A percentile compares a stretch with the other conserved stretches of the same genome.
Evolutionary conservation across 2,113 vertebrate genomes (phyloP).

Genomic region (Antennarius striatus): DNA sequence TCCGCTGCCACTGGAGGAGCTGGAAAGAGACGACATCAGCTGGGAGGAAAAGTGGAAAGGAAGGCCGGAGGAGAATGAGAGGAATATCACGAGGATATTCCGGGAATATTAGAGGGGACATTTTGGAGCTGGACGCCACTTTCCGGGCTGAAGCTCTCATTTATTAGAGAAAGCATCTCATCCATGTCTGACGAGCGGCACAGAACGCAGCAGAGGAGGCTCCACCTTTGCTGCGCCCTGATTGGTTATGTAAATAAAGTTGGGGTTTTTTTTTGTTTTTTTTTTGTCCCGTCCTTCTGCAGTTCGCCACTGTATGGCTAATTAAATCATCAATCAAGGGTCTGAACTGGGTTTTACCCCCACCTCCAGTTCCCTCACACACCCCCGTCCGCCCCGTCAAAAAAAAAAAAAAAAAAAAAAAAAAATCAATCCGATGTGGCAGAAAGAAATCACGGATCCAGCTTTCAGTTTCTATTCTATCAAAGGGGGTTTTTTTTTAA

Average conservation of each 20-base stretch:
- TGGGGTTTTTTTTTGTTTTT: constrained; percentile 74
- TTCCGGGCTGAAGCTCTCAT: constrained; percentile 52
- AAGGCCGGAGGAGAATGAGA: too few relatives aligned
- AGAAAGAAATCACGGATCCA: constrained; percentile 12
- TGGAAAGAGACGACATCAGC: too few relatives aligned
- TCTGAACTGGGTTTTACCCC: constrained; percentile 88
- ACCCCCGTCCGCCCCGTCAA: neutral
- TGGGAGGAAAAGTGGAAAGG: too few relatives aligned
- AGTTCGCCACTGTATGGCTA: constrained; percentile 94
- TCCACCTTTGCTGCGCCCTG: constrained; percentile 90
- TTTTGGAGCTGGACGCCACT: neutral
- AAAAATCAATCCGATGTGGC: constrained; percentile 86
- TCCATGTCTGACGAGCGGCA: constrained; percentile 38
- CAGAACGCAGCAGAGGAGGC: constrained; percentile 67
- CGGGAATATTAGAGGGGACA: too few relatives aligned
- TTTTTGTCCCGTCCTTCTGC: constrained; percentile 71
- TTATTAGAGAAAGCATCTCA: constrained; percentile 62
- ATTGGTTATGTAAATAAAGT: constrained; percentile 95
- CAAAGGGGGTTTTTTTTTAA: neutral
- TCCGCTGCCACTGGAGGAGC: too few relatives aligned
- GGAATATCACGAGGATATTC: too few relatives aligned
- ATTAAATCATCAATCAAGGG: constrained; percentile 99
- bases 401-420: neutral
- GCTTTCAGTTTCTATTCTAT: neutral
- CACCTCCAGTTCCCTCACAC: constrained; percentile 40